A percentile compares a stretch with the other conserved stretches of the same genome.
phyloP scores from a whole-genome alignment of 2,888 invertebrate genomes.

The Dryococelus australis region DNA sequence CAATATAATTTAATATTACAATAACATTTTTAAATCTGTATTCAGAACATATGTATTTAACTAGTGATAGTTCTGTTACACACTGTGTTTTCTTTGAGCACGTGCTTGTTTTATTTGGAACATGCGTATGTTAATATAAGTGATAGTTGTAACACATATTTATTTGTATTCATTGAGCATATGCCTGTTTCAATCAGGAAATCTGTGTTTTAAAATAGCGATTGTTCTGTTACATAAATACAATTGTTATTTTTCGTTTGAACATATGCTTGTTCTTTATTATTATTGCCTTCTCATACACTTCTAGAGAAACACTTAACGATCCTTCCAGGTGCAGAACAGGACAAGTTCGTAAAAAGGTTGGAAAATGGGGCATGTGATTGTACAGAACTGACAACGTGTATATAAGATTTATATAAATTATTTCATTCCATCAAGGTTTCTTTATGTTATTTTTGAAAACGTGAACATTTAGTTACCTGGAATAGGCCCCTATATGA shows the following conservation, averaged over 20 bases:
- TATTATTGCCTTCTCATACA: background rate
- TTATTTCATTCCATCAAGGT: background rate
- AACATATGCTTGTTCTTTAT: background rate
- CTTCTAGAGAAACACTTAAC: background rate
- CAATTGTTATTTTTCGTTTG: too few species aligned
- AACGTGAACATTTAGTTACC: too few species aligned
- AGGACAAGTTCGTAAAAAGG: background rate
- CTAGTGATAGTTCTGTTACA: too few species aligned
- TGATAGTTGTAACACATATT: background rate
- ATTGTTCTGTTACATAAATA: too few species aligned
- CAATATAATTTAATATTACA: background rate
- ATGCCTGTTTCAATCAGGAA: too few species aligned
- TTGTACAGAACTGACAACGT: background rate
- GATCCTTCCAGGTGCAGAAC: background rate
- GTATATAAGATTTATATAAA: background rate
- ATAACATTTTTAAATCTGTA: background rate
- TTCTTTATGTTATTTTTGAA: background rate
- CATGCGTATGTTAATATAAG: too few species aligned
- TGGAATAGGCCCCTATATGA: too few species aligned
- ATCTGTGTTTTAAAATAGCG: too few species aligned
- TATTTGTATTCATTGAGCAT: background rate
- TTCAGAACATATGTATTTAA: background rate
- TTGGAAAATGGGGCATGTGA: background rate
- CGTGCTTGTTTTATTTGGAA: too few species aligned
- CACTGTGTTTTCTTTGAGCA: too few species aligned